Base-by-base conservation (phyloP, 2,113 vertebrate genomes). In the Numenius arquata region DNA sequence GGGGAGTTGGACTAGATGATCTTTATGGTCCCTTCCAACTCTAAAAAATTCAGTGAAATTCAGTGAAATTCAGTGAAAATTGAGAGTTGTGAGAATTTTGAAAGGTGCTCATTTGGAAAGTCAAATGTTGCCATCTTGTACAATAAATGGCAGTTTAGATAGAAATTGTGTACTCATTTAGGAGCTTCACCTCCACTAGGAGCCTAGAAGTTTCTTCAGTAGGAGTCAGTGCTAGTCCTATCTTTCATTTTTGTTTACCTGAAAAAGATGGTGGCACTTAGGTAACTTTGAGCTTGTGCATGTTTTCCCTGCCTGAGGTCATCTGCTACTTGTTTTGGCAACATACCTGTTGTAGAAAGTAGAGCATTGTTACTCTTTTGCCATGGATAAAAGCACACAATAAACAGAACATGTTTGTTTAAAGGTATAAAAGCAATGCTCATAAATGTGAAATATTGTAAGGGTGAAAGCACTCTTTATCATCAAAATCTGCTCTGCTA, bases 231-330 rank as follows among this genome's bases (percentile, higher is more conserved):
- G 93, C 22, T 86, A 93, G 50, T 63, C 18, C 11, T 70, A 65
- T 53, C 14, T 81, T 47, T 79, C 53, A 47, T 71, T 78, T 92
- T 63, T 75, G 65, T 90, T 91, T 97, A 98, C 99, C 98, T 99
- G 97, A 99, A 99, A 98, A 99, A 99, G 86, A 99, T 95, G 3
- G 98, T 99, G 19, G 98, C 97, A 80, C 98, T 99, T 93, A 98
- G 94, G 29, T 99, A 99, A 93, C 98, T 99, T 94, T 98, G 98
- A 92, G 98, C 98, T 97, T 98, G 96, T 36, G 95, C 87, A 1
- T 90, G 97, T 91, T 98, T 98, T 9, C 98, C 98, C 92, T 99
- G 98, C 62, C 98, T 98, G 55, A 99, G 97, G 73, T 99, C 98
- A 86, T 99, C 98, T 50, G 98, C 98, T 63, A 99, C 98, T 95